Evolutionary conservation across 1,140 invertebrate species (phyloP), one percentile per base, ranked within the genome.

Genomic region (Drosophila lacertosa): DNA sequence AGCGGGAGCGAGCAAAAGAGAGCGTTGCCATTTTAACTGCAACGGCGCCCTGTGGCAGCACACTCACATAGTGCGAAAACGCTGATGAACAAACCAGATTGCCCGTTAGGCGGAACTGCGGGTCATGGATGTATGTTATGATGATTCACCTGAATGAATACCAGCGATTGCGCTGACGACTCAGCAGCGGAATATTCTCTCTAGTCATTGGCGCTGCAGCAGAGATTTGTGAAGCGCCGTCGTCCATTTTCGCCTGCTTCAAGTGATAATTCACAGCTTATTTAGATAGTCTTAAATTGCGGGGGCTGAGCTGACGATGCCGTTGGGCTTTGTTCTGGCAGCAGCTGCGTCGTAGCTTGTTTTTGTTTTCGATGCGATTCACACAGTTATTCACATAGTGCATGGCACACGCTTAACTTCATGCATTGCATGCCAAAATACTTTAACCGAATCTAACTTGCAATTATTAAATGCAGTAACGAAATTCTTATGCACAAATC

Each of bases 141-240:
- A 90, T 90, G 89, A 91, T 77, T 91, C 84, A 92, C 91, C 92
- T 92, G 72, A 90, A 90, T 54, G 91, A 83, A 69, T 90, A 89
- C 79, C 91, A 92, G 35, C 89, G 89, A 77, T 89, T 83, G 22
- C 78, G 89, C 66, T 91, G 84, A 72, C 92, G 92, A 71, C 89
- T 91, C 32, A 93, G 88, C 47, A 93, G 74, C 22, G 92, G 92
- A 65, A 92, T 92, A 54, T 92, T 92, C 81, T 93, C 92, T 65
- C 92, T 91, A 51, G 86, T 81, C 68, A 91, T 91, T 6, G 90
- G 89, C 18, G 77, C 78, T 67, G 90, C 81, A 18, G 90, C 76
- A 33, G 88, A 91, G 54, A 67, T 78, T 54, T 90, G 89, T 35
- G 90, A 90, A 48, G 73, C 42, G 37, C 60, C 76, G 63, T 90